These are phyloP conservation scores for Pseudolaguvia tuberculata DNA, from an alignment of 2,113 vertebrate genomes.

Conservation along the genomic window DNA sequence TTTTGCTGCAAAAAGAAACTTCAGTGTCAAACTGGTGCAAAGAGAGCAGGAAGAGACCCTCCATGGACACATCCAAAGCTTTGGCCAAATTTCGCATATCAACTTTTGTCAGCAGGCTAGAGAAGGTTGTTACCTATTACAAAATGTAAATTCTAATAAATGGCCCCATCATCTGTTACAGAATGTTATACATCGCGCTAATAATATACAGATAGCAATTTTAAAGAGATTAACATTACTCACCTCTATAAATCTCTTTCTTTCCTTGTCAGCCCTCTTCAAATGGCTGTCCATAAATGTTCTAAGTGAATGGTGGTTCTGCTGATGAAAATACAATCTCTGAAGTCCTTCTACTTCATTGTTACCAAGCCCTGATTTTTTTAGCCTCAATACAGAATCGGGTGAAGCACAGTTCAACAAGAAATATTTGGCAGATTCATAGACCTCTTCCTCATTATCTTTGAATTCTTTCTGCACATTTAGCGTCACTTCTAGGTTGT, in stretches of 20 bases:
- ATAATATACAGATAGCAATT: neutral
- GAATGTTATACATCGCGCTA: neutral
- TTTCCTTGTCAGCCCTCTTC: constrained; percentile 29
- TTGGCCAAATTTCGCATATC: constrained; percentile 59
- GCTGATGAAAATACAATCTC: constrained; percentile 62
- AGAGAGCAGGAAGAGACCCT: constrained; percentile 60
- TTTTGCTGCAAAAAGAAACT: constrained; percentile 68
- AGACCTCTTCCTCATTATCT: constrained; percentile 53
- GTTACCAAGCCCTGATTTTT: constrained; percentile 57
- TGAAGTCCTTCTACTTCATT: constrained; percentile 60
- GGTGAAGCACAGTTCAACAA: constrained; percentile 70
- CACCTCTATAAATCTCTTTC: constrained; percentile 66
- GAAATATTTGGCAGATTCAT: constrained; percentile 61
- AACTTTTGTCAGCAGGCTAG: constrained; percentile 66
- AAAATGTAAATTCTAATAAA: neutral
- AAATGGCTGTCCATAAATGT: constrained; percentile 59
- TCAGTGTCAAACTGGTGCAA: constrained; percentile 75
- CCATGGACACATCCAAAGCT: constrained; percentile 50
- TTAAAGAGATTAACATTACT: neutral
- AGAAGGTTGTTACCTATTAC: constrained; percentile 68
- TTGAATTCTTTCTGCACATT: constrained; percentile 37
- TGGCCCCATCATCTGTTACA: neutral
- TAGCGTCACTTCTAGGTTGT: constrained; percentile 35
- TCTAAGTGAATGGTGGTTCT: constrained; percentile 64
- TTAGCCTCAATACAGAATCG: constrained; percentile 66